A percentile compares a stretch with the other conserved stretches of the same genome.
These are phyloP conservation scores for Malurus splendens DNA, from an alignment of 2,797 vertebrate species.

Conservation along the genomic window DNA sequence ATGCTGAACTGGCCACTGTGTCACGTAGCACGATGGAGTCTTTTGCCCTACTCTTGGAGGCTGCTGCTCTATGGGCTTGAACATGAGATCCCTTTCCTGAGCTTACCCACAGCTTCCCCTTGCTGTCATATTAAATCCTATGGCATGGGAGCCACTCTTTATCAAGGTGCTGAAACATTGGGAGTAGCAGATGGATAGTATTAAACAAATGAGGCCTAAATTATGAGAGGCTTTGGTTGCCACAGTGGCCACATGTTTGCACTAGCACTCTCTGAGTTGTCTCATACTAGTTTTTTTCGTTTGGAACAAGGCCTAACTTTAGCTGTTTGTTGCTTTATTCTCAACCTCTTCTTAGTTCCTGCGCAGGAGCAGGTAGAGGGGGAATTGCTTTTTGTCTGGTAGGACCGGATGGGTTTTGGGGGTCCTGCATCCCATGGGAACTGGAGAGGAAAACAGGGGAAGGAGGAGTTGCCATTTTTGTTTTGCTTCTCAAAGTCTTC, in stretches of 20 bases:
- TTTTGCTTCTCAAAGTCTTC: not conserved
- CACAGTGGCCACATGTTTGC: not conserved
- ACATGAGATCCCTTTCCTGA: not conserved
- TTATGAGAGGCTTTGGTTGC: not conserved
- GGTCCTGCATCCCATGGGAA: not conserved
- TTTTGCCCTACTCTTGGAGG: not conserved
- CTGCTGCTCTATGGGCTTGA: not conserved
- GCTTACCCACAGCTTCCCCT: not conserved
- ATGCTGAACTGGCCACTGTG: not conserved
- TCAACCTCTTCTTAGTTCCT: not conserved
- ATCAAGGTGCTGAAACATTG: not conserved
- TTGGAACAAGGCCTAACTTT: not conserved
- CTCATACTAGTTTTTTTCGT: not conserved
- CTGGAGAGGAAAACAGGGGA: not conserved
- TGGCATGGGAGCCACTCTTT: not conserved
- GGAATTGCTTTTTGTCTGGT: not conserved
- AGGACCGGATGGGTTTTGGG: not conserved
- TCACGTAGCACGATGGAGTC: fast-evolving
- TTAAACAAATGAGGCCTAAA: not conserved
- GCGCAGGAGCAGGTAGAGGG: not conserved
- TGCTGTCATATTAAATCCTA: not conserved
- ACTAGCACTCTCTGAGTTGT: not conserved
- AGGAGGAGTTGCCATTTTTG: not conserved
- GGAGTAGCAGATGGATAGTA: not conserved
- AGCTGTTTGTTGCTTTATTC: not conserved